Evolutionary conservation across 2,888 invertebrate genomes (phyloP).

Genomic region (Coenonympha arcania): DNA sequence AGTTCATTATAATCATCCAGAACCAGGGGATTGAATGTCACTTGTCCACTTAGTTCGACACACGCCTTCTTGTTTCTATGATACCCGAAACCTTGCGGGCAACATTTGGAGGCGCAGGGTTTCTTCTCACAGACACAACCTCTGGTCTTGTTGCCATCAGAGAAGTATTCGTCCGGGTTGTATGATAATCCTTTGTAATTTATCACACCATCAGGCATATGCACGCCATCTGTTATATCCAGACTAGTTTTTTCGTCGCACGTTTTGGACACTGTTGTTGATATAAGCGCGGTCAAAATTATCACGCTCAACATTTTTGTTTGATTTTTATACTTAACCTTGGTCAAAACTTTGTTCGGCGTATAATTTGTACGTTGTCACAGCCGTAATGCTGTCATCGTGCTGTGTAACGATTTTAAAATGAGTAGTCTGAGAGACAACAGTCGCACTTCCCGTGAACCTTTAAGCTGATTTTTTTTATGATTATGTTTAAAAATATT

Average conservation of each 20-base stretch:
- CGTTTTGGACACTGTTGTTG: conserved; percentile 25
- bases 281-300: conserved; percentile 29
- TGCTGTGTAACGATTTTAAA: conserved; percentile 6
- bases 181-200: conserved; percentile 36
- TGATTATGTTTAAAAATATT: too few species aligned
- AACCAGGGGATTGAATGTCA: conserved; percentile 41
- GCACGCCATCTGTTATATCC: conserved; percentile 40
- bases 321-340: conserved; percentile 15
- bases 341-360: neutral
- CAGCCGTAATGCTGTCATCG: conserved; percentile 8
- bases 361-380: conserved; percentile 8
- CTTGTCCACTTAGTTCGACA: conserved; percentile 25
- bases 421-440: conserved; percentile 3
- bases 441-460: neutral
- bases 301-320: conserved; percentile 28
- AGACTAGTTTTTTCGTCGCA: conserved; percentile 35
- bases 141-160: conserved; percentile 31
- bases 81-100: conserved; percentile 42
- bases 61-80: conserved; percentile 33
- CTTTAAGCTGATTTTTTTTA: neutral
- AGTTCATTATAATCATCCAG: conserved; percentile 34
- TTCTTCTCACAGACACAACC: conserved; percentile 44
- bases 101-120: conserved; percentile 48
- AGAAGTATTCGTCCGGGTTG: conserved; percentile 37
- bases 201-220: conserved; percentile 34